Evolutionary conservation across 2,797 vertebrate genomes (phyloP).

Genomic region (Etheostoma nigrum): DNA sequence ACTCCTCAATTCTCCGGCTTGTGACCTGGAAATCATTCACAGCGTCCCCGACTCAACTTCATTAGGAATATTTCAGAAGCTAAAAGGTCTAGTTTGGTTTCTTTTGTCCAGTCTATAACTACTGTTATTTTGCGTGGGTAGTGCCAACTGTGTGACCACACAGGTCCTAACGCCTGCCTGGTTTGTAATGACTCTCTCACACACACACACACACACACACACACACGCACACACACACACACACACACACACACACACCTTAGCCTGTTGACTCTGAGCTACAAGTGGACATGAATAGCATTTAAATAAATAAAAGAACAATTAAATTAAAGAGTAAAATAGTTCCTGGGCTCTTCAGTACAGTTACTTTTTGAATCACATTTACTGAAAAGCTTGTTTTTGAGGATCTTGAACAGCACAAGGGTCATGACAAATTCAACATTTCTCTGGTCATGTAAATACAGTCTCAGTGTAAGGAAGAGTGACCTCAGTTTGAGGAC

Average conservation of each 20-base stretch:
- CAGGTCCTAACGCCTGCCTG: too few relatives aligned
- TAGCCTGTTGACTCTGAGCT: constrained; percentile 33
- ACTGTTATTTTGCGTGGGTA: too few relatives aligned
- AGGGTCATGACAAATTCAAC: constrained; percentile 13
- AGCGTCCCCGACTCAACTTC: too few relatives aligned
- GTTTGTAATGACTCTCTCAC: too few relatives aligned
- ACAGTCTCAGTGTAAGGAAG: background rate
- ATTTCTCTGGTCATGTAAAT: constrained; percentile 1
- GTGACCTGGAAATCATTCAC: too few relatives aligned
- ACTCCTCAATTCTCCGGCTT: too few relatives aligned
- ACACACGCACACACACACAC: too few relatives aligned
- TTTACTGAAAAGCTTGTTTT: background rate
- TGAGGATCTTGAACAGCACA: constrained; percentile 4
- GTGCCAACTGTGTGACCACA: too few relatives aligned
- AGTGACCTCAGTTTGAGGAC: constrained; percentile 48
- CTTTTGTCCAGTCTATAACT: too few relatives aligned
- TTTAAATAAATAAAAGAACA: background rate
- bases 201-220: constrained; percentile 2
- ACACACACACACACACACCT: background rate
- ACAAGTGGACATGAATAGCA: constrained; percentile 34
- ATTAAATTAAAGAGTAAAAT: too few relatives aligned
- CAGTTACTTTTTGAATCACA: background rate
- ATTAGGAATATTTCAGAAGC: too few relatives aligned
- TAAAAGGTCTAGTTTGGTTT: too few relatives aligned
- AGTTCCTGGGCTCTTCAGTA: background rate